Evolutionary conservation across 2,113 vertebrate species (phyloP).

Genomic region (Gadus chalcogrammus): DNA sequence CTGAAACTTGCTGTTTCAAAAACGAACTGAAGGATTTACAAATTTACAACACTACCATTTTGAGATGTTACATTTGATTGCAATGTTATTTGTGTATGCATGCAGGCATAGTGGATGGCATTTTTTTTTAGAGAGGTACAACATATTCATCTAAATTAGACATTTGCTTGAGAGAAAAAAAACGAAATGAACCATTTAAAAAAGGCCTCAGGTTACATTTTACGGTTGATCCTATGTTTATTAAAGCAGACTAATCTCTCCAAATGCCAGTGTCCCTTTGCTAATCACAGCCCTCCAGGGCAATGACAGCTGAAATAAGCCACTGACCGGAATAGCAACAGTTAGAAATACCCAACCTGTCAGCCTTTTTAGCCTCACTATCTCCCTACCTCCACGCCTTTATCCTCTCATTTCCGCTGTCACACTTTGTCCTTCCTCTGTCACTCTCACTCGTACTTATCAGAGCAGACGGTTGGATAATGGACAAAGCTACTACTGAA

Average conservation of each 20-base stretch:
- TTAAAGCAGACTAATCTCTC: constrained; percentile 30
- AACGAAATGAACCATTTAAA: not conserved
- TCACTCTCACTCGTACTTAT: constrained; percentile 75
- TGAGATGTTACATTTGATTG: too few relatives aligned
- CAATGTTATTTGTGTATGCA: not conserved
- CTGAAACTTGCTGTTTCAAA: too few relatives aligned
- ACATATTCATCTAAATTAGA: too few relatives aligned
- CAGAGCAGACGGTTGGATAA: constrained; percentile 72
- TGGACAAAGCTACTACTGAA: constrained; percentile 62
- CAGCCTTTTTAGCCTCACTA: constrained; percentile 52
- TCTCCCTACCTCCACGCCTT: constrained; percentile 49
- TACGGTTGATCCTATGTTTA: constrained; percentile 30
- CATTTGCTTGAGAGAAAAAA: not conserved
- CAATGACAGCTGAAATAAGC: constrained; percentile 26
- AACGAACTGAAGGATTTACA: too few relatives aligned
- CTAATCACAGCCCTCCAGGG: constrained; percentile 36
- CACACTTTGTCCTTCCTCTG: constrained; percentile 53
- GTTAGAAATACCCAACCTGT: constrained; percentile 49
- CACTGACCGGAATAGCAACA: constrained; percentile 36
- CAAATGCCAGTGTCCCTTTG: constrained; percentile 30
- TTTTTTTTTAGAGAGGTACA: too few relatives aligned
- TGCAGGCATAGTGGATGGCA: too few relatives aligned
- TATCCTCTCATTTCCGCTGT: constrained; percentile 63
- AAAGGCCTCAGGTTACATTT: constrained; percentile 14
- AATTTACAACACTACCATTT: too few relatives aligned